phyloP scores from a whole-genome alignment of 2,113 vertebrate species.

The Microcebus ravelobensis region DNA sequence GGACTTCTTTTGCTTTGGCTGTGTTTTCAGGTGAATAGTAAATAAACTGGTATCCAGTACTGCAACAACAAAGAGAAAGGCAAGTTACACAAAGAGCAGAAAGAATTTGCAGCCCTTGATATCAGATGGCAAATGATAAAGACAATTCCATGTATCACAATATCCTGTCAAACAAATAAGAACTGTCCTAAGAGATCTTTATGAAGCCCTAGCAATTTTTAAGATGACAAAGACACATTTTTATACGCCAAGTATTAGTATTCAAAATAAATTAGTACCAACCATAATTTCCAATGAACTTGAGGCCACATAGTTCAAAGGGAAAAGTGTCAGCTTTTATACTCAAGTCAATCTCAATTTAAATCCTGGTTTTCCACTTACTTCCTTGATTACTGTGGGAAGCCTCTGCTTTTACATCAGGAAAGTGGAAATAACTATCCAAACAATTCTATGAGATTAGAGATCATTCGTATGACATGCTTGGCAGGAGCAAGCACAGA shows the following conservation, averaged over 20 bases:
- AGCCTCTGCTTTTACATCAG: neutral
- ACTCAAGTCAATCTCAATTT: neutral
- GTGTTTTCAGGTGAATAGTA: constrained; percentile 99
- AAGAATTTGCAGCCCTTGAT: neutral
- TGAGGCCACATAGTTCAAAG: neutral
- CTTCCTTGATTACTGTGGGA: neutral
- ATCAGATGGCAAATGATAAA: neutral
- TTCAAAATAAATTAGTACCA: constrained; percentile 49
- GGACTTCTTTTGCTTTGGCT: constrained; percentile 96
- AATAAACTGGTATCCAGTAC: constrained; percentile 98
- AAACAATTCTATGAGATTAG: neutral
- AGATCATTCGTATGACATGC: neutral
- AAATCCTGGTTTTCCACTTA: neutral
- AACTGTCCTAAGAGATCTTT: neutral
- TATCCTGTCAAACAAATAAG: neutral
- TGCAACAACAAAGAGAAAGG: constrained; percentile 83
- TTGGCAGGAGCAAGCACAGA: neutral
- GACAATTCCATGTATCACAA: neutral
- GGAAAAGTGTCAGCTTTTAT: neutral
- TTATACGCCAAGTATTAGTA: neutral
- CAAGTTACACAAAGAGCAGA: constrained; percentile 32
- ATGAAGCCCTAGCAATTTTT: neutral
- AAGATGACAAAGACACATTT: neutral
- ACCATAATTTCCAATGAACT: neutral
- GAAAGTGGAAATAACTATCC: neutral